Evolutionary conservation across 2,888 invertebrate species (phyloP).

Genomic region (Endotricha flammealis): DNA sequence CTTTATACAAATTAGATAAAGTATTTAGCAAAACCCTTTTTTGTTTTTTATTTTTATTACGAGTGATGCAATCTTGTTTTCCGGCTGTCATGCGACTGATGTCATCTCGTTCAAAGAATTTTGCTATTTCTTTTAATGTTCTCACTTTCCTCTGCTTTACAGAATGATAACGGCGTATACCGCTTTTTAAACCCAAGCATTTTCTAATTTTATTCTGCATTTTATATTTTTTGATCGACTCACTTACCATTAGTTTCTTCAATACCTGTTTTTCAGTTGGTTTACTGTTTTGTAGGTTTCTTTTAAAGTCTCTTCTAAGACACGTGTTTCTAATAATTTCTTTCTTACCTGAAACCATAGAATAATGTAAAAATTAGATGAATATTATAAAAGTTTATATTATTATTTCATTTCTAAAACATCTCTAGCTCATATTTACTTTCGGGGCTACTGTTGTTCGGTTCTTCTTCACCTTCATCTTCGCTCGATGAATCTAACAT

Average conservation of each 20-base stretch:
- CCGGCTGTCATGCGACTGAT: slow-evolving; percentile 7
- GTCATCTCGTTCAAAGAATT: slow-evolving; percentile 8
- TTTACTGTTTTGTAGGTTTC: too few species aligned
- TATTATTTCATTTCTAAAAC: too few species aligned
- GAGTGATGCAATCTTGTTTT: neutral
- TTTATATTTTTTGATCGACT: slow-evolving; percentile 8
- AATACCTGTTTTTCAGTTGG: neutral
- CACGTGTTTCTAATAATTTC: too few species aligned
- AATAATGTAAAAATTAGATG: too few species aligned
- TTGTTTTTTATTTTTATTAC: neutral
- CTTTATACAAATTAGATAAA: neutral
- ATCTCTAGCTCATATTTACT: too few species aligned
- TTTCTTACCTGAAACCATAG: too few species aligned
- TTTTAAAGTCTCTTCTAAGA: too few species aligned
- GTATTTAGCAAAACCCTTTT: neutral
- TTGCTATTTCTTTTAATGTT: neutral
- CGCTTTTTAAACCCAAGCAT: slow-evolving; percentile 7
- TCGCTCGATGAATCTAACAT: slow-evolving; percentile 21
- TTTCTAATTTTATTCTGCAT: slow-evolving; percentile 6
- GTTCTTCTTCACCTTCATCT: slow-evolving; percentile 5
- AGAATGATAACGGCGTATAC: slow-evolving; percentile 7
- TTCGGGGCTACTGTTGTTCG: neutral
- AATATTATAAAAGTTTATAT: too few species aligned
- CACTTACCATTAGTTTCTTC: slow-evolving; percentile 8
- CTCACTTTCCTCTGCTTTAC: neutral